phyloP scores from a whole-genome alignment of 2,888 invertebrate genomes.

The Plusia festucae region DNA sequence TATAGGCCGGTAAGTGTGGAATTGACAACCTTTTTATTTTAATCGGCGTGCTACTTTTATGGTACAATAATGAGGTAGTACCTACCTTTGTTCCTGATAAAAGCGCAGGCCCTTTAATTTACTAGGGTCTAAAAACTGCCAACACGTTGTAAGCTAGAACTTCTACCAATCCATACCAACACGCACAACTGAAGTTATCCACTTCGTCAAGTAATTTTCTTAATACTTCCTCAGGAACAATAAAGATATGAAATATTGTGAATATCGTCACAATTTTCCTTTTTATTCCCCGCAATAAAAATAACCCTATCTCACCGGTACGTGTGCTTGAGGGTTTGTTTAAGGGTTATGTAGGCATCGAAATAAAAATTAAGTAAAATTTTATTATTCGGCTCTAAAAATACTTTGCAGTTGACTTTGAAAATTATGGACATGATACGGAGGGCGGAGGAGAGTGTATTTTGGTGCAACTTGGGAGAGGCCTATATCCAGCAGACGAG shows the following conservation, averaged over 20 bases:
- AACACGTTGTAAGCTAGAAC: background rate
- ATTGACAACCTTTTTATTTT: too few relatives aligned
- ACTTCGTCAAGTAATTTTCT: slow-evolving; percentile 48
- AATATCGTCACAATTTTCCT: slow-evolving; percentile 36
- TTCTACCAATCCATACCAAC: slow-evolving; percentile 17
- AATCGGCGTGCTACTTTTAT: too few relatives aligned
- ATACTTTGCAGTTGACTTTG: background rate
- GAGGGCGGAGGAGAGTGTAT: too few relatives aligned
- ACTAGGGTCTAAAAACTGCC: too few relatives aligned
- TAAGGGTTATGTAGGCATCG: slow-evolving; percentile 39
- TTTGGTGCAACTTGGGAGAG: too few relatives aligned
- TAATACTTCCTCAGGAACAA: slow-evolving; percentile 51
- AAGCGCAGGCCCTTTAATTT: too few relatives aligned
- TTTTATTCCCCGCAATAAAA: slow-evolving; percentile 58
- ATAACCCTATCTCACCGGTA: slow-evolving; percentile 60
- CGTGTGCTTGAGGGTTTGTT: slow-evolving; percentile 41
- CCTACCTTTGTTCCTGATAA: too few relatives aligned
- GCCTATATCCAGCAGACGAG: too few relatives aligned
- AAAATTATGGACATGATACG: too few relatives aligned
- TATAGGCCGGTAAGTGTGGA: too few relatives aligned
- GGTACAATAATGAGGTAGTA: too few relatives aligned
- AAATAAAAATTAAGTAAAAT: slow-evolving; percentile 14
- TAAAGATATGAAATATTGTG: slow-evolving; percentile 53
- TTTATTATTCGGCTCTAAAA: background rate
- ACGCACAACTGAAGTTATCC: slow-evolving; percentile 48